Evolutionary conservation across 2,888 invertebrate species (phyloP).

Genomic region (Tetropium fuscum): DNA sequence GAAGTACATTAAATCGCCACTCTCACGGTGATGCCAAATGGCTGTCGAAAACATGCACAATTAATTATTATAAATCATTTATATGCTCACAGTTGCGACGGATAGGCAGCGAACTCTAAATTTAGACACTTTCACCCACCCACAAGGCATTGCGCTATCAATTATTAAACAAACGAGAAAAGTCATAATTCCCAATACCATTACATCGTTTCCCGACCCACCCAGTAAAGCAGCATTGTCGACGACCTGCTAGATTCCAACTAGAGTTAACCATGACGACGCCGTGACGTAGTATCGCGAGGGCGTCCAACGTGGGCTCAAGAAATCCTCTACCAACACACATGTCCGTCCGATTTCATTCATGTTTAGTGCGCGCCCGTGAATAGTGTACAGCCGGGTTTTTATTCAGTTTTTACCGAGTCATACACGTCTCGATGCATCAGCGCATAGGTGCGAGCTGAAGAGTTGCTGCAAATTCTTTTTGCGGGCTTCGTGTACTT

Average conservation of each 20-base stretch:
- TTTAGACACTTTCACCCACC: slow-evolving; percentile 9
- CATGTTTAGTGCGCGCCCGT: slow-evolving; percentile 37
- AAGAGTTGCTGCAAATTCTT: not conserved
- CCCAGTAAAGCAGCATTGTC: slow-evolving; percentile 18
- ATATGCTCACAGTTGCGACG: too few species aligned
- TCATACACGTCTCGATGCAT: not conserved
- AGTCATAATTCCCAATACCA: slow-evolving; percentile 6
- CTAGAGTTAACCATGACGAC: slow-evolving; percentile 58
- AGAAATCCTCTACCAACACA: slow-evolving; percentile 43
- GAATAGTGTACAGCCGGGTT: slow-evolving; percentile 23
- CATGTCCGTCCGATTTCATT: slow-evolving; percentile 49
- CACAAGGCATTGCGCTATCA: too few species aligned
- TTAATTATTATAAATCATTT: too few species aligned
- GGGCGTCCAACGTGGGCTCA: slow-evolving; percentile 59
- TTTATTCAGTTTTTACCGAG: slow-evolving; percentile 12
- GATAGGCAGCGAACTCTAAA: not conserved
- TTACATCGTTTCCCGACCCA: slow-evolving; percentile 23
- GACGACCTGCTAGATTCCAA: slow-evolving; percentile 33
- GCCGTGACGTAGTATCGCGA: slow-evolving; percentile 60
- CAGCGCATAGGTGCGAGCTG: too few species aligned
- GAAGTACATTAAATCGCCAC: too few species aligned
- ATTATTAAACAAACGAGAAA: slow-evolving; percentile 5
- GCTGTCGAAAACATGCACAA: too few species aligned
- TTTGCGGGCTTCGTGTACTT: not conserved
- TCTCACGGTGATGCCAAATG: too few species aligned